Evolutionary conservation across 1,140 invertebrate species (phyloP), one percentile per base, ranked within the genome.

Genomic region (Drosophila busckii): DNA sequence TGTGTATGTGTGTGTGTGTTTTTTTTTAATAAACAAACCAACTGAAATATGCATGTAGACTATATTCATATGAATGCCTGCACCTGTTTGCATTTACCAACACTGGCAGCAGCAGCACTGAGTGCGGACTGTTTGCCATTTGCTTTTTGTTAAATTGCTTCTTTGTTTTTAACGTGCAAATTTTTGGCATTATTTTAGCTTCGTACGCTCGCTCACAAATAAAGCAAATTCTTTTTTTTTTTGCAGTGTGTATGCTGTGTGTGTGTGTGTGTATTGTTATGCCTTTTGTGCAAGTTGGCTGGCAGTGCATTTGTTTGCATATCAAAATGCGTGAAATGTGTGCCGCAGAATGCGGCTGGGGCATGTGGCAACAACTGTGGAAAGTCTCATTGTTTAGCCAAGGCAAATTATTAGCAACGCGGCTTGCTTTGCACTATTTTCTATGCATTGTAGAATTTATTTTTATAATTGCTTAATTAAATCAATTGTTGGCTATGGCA

Each of bases 271-370:
- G 41, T 26, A 28, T 31, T 29, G 15, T 8, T 20, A 20, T 29
- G 53, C 46, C 70, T 75, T 75, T 73, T 73, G 69, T 73, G 62
- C 69, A 49, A 52, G 66, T 45, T 35, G 26, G 42, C 49, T 20
- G 40, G 61, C 60, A 78, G 53, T 80, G 73, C 73, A 65, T 73
- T 78, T 78, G 70, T 76, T 78, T 78, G 73, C 73, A 78, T 80
- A 78, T 78, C 63, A 78, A 78, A 76, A 78, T 78, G 73, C 73
- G 73, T 78, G 49, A 80, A 78, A 78, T 78, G 58, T 69, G 52
- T 63, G 52, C 13, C 28, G 19, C 44, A 28, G n/a, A 31, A 53
- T 7, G 29, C 10, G 20, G 23, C 15, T 16, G 6, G 5, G n/a
- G 19, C 29, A 4, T 4, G 23, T 6, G 22, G 12, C 35, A 7